phyloP scores from a whole-genome alignment of 2,797 vertebrate genomes.

The Peromyscus melanophrys region DNA sequence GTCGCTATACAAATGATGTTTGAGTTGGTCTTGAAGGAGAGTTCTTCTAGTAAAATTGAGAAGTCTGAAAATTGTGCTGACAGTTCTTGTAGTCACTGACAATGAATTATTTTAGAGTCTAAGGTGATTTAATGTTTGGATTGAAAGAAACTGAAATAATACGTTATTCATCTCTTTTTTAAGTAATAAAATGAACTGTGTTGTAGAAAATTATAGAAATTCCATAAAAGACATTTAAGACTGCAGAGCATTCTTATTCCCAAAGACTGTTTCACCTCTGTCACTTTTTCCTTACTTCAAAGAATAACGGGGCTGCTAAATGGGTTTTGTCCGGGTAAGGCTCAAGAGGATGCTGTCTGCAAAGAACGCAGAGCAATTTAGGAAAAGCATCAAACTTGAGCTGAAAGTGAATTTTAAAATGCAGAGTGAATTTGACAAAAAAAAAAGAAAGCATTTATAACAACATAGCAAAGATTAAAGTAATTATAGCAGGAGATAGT shows the following conservation, averaged over 20 bases:
- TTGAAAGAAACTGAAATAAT: constrained; percentile 15
- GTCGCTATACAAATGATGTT: not conserved
- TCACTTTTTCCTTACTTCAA: constrained; percentile 50
- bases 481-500: constrained; percentile 66
- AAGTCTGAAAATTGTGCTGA: constrained; percentile 7
- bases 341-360: not conserved
- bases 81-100: not conserved
- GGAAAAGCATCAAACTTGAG: constrained; percentile 23
- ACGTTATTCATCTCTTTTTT: constrained; percentile 27
- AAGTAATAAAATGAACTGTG: constrained; percentile 31
- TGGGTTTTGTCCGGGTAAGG: constrained; percentile 45
- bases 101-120: constrained; percentile 24
- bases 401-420: constrained; percentile 70
- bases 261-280: not conserved
- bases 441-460: constrained; percentile 73
- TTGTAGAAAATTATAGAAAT: constrained; percentile 34
- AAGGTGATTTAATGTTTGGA: not conserved
- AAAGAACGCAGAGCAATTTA: not conserved
- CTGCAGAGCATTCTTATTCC: not conserved
- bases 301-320: not conserved
- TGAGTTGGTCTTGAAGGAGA: not conserved
- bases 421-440: constrained; percentile 71
- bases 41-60: not conserved
- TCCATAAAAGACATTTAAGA: constrained; percentile 49
- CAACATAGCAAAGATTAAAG: constrained; percentile 70